Evolutionary conservation across 2,888 invertebrate species (phyloP).

Genomic region (Odontocolon sp.): DNA sequence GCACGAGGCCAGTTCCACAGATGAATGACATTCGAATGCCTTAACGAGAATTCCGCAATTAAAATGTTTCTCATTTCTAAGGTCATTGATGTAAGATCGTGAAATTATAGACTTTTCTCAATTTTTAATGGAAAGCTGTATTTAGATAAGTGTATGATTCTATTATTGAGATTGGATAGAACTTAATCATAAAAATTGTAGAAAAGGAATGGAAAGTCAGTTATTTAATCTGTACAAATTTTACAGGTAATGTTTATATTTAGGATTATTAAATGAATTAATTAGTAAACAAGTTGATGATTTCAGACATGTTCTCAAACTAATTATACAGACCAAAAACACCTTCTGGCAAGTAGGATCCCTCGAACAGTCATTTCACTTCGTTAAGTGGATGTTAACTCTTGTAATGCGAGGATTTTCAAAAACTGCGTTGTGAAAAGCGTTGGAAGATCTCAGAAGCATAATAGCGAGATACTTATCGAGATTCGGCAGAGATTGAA

Average conservation of each 20-base stretch:
- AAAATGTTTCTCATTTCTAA: neutral
- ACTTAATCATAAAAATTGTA: too few species aligned
- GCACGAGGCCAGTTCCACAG: neutral
- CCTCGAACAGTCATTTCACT: slow-evolving; percentile 29
- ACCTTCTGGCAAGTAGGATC: slow-evolving; percentile 11
- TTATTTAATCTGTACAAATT: too few species aligned
- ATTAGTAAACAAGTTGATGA: neutral
- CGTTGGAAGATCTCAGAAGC: slow-evolving; percentile 23
- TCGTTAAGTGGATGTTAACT: slow-evolving; percentile 17
- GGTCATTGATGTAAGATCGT: slow-evolving; percentile 19
- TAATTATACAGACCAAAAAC: neutral
- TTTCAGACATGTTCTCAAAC: neutral
- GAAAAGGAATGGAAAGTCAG: too few species aligned
- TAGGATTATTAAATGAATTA: too few species aligned
- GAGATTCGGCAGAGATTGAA: slow-evolving; percentile 34
- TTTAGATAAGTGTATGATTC: too few species aligned
- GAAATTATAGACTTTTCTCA: too few species aligned
- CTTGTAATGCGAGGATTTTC: slow-evolving; percentile 21
- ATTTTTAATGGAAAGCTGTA: too few species aligned
- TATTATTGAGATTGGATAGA: too few species aligned
- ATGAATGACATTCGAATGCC: neutral
- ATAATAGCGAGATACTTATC: slow-evolving; percentile 46
- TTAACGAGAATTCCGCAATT: slow-evolving; percentile 37
- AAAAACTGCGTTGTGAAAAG: slow-evolving; percentile 10
- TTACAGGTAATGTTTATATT: too few species aligned